Evolutionary conservation across 2,888 invertebrate genomes (phyloP).

Genomic region (Amphimallon solstitiale): DNA sequence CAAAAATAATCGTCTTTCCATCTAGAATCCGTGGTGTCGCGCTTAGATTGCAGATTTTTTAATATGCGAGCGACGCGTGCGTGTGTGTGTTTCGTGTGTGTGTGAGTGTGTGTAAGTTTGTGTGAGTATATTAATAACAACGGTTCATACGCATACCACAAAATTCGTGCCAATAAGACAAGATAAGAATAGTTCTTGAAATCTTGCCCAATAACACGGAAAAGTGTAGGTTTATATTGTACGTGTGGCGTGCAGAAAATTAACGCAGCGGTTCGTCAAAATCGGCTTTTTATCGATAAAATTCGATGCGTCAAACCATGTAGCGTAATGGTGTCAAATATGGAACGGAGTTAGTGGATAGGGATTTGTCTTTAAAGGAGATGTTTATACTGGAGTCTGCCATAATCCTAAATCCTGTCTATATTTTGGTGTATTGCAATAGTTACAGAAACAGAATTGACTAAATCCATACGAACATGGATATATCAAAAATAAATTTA

Average conservation of each 20-base stretch:
- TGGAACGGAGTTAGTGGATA: conserved; percentile 11
- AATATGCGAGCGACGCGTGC: not conserved
- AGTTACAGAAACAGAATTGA: no score
- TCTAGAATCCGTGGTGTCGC: no score
- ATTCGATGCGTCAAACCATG: not conserved
- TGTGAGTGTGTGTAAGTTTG: no score
- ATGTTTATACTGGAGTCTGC: no score
- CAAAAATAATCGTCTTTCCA: no score
- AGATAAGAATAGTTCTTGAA: conserved; percentile 40
- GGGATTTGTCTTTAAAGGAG: no score
- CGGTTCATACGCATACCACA: conserved; percentile 14
- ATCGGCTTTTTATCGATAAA: conserved; percentile 20
- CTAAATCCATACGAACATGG: no score
- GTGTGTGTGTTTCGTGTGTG: not conserved
- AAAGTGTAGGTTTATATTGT: conserved; percentile 37
- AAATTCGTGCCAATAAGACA: conserved; percentile 35
- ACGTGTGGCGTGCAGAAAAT: not conserved
- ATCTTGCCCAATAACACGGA: conserved; percentile 37
- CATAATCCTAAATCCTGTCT: no score
- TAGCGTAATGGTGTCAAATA: conserved; percentile 3
- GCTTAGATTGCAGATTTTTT: conserved; percentile 2
- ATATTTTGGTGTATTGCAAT: no score
- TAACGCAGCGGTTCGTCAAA: not conserved
- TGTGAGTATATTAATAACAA: conserved; percentile 10
- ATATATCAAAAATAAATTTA: no score